A percentile compares a stretch with the other conserved stretches of the same genome.
Conservation (phyloP, 2,113 vertebrate species). For the Phocoena sinus region DNA sequence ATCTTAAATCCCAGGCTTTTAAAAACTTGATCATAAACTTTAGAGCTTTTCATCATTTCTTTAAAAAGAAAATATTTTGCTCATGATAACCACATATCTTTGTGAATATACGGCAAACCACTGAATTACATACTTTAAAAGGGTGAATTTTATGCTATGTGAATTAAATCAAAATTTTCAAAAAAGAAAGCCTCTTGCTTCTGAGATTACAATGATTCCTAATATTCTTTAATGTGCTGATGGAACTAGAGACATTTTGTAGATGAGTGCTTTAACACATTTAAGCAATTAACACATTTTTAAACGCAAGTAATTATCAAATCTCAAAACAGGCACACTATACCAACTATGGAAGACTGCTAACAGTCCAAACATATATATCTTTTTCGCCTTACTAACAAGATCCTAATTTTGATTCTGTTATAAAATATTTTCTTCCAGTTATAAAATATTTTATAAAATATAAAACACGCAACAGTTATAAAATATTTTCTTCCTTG, state of each 20-base stretch:
- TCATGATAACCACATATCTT: not conserved
- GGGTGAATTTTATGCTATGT: not conserved
- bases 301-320: not conserved
- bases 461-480: not conserved
- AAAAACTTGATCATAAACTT: not conserved
- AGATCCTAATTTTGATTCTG: not conserved
- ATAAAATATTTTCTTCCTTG: not conserved
- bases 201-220: not conserved
- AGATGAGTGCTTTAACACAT: not conserved
- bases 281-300: not conserved
- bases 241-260: not conserved
- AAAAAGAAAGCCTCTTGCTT: not conserved
- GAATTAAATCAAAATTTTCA: not conserved
- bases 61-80: not conserved
- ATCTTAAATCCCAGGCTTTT: not conserved
- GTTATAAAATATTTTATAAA: not conserved
- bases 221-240: not conserved
- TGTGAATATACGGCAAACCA: not conserved
- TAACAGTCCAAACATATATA: not conserved
- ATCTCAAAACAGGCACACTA: not conserved
- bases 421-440: not conserved
- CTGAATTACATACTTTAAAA: not conserved
- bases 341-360: not conserved
- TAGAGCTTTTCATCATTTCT: not conserved
- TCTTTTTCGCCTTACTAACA: not conserved